A percentile compares a stretch with the other conserved stretches of the same genome.
Conservation (phyloP, 2,113 vertebrate species). For the Orientallactaga bullata region DNA sequence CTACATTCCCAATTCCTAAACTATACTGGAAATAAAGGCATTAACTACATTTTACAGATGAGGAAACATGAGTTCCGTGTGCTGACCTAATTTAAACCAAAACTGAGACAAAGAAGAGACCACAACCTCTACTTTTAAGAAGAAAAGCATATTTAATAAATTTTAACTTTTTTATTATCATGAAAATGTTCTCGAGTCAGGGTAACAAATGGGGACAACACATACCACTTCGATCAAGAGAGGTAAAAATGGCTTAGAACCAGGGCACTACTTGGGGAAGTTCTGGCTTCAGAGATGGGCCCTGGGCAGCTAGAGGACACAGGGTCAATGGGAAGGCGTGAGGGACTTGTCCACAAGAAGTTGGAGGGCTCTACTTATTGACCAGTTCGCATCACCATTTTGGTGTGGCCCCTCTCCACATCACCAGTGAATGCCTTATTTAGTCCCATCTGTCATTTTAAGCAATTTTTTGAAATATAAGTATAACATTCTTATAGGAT, state of each 20-base stretch:
- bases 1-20: not conserved
- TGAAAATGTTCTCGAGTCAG: not conserved
- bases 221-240: slow-evolving; percentile 34
- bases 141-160: slow-evolving; percentile 27
- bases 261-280: not conserved
- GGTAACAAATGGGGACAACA: not conserved
- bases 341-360: not conserved
- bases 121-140: slow-evolving; percentile 2
- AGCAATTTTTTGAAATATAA: not conserved
- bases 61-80: slow-evolving; percentile 23
- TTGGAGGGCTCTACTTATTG: not conserved
- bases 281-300: not conserved
- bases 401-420: not conserved
- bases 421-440: slow-evolving; percentile 21
- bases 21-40: not conserved
- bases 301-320: not conserved
- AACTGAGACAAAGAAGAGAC: not conserved
- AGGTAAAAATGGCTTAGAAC: not conserved
- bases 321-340: not conserved
- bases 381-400: not conserved
- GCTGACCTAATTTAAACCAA: slow-evolving; percentile 37
- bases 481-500: not conserved
- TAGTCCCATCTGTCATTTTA: not conserved
- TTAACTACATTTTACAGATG: not conserved
- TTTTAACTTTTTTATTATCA: slow-evolving; percentile 36